phyloP scores from a whole-genome alignment of 2,888 invertebrate genomes.

The Protophormia terraenovae region DNA sequence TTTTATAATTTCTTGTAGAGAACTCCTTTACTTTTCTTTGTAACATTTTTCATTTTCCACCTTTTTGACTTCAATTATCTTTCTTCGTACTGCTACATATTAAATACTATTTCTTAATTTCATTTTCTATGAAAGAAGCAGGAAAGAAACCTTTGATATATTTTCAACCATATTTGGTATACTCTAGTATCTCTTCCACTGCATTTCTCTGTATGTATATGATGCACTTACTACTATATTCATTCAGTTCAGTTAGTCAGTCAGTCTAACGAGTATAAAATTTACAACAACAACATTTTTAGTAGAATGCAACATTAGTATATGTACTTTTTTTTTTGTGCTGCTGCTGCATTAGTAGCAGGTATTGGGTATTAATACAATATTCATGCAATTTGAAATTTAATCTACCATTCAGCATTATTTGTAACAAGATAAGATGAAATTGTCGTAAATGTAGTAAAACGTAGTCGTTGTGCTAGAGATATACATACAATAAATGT shows the following conservation, averaged over 20 bases:
- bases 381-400: constrained; percentile 73
- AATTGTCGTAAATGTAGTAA: constrained; percentile 64
- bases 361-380: constrained; percentile 68
- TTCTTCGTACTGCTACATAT: neutral
- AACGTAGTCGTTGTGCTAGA: constrained; percentile 38
- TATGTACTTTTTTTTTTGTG: constrained; percentile 3
- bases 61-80: neutral
- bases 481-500: neutral
- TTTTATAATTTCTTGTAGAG: too few species aligned
- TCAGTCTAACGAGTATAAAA: constrained; percentile 39
- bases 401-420: constrained; percentile 72
- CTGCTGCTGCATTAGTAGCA: constrained; percentile 30
- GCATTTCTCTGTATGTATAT: too few species aligned
- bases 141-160: neutral
- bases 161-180: neutral
- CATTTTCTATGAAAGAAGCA: neutral
- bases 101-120: constrained; percentile 19
- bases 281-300: constrained; percentile 5
- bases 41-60: neutral
- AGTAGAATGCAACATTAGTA: constrained; percentile 44
- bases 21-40: neutral
- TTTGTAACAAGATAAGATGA: constrained; percentile 67
- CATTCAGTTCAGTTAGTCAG: neutral
- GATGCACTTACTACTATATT: too few species aligned
- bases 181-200: neutral